Conservation (phyloP, 2,113 vertebrate species). For the Herpailurus yagouaroundi region DNA sequence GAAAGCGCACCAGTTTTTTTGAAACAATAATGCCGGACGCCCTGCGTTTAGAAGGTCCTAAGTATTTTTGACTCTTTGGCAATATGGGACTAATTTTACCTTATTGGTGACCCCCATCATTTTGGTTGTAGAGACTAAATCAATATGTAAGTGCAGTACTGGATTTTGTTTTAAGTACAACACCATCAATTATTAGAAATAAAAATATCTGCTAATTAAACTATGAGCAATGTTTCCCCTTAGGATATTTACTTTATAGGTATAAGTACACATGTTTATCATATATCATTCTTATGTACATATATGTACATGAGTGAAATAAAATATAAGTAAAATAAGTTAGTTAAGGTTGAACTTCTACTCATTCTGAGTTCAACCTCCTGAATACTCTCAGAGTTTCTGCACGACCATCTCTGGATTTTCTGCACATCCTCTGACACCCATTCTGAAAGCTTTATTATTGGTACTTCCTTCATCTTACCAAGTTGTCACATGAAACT, state of each 20-base stretch:
- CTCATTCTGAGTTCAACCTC: background rate
- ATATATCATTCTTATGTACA: background rate
- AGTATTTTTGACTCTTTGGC: constrained; percentile 3
- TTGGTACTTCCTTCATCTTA: background rate
- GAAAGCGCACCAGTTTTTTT: background rate
- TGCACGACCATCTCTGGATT: background rate
- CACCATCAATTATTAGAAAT: background rate
- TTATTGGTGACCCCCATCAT: background rate
- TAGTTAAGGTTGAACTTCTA: background rate
- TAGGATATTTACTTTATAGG: background rate
- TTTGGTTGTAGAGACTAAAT: constrained; percentile 22
- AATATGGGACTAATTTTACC: background rate
- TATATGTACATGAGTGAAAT: background rate
- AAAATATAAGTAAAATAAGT: background rate
- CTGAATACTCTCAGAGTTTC: background rate
- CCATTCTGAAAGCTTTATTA: background rate
- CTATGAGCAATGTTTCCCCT: background rate
- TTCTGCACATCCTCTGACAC: background rate
- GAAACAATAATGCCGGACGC: constrained; percentile 38
- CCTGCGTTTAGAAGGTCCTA: background rate
- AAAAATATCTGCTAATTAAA: background rate
- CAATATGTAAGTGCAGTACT: background rate
- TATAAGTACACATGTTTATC: background rate
- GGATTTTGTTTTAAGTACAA: constrained; percentile 13
- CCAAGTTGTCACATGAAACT: background rate